A percentile compares a stretch with the other conserved stretches of the same genome.
Evolutionary conservation across 2,113 vertebrate genomes (phyloP).

Genomic region (Actenoides hombroni): DNA sequence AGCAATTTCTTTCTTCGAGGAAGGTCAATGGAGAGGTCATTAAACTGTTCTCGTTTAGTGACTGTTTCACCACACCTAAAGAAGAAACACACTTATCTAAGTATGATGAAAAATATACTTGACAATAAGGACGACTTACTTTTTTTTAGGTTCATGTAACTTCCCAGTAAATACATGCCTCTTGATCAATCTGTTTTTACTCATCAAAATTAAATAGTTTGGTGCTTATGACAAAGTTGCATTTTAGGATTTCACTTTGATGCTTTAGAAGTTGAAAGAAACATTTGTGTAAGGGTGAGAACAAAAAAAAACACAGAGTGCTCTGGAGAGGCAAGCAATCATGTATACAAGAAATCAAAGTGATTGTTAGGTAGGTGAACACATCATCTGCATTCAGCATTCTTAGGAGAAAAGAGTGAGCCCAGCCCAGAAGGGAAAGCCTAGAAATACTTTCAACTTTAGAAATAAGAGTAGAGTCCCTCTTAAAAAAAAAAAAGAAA

Average conservation of each 20-base stretch:
- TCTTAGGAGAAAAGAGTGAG: background rate
- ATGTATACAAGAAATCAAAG: background rate
- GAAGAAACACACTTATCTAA: background rate
- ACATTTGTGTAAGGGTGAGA: background rate
- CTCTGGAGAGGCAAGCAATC: background rate
- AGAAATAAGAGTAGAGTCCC: background rate
- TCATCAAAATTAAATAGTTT: background rate
- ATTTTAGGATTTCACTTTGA: background rate
- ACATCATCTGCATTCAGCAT: background rate
- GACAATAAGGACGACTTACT: background rate
- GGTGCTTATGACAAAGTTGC: background rate
- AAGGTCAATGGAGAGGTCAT: slow-evolving; percentile 96
- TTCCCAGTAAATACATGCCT: background rate
- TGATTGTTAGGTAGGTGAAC: background rate
- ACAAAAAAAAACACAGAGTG: background rate
- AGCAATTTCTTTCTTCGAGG: slow-evolving; percentile 91
- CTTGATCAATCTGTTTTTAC: background rate
- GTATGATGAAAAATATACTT: background rate
- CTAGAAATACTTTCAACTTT: background rate
- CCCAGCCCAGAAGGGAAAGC: background rate
- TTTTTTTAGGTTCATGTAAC: background rate
- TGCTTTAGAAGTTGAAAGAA: background rate
- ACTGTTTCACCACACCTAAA: slow-evolving; percentile 92
- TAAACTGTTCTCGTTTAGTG: slow-evolving; percentile 94
- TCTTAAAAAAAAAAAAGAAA: background rate